Evolutionary conservation across 1,140 invertebrate genomes (phyloP), one percentile per base, ranked within the genome.

Genomic region (Tenebrio molitor): DNA sequence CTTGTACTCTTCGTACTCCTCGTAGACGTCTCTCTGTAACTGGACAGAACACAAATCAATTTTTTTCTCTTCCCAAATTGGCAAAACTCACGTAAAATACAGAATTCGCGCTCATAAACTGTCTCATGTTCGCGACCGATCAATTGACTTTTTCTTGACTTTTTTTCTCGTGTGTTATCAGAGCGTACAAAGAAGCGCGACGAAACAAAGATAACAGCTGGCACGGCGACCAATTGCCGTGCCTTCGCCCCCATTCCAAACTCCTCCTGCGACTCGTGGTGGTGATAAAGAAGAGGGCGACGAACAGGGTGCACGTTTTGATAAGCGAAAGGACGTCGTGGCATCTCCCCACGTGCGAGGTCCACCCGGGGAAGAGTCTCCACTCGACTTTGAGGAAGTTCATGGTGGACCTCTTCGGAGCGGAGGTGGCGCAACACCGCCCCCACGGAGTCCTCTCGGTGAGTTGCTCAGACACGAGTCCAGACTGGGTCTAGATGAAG

Each of bases 341-440:
- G 76, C 94, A 96, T 86, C 88, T 96, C 70, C 95, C 95, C 34
- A 89, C 91, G 8, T 95, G 93, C 79, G 94, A 97, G 85, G 91
- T 97, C 70, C 93, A 96, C 84, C 94, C 94, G 17, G 88, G 89
- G 44, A 91, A 92, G 78, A 96, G 92, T 85, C 80, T 97, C 16
- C 93, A 97, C 85, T 94, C 93, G 0, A 95, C 93, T 36, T 82
- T 97, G 25, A 91, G 93, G 76, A 93, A 91, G 82, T 97, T 95
- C 82, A 95, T 97, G 93, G 91, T 94, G 63, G 93, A 96, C 84
- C 89, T 96, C 77, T 97, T 97, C 86, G 94, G 94, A 14, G 89
- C 91, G 42, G 93, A 94, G 78, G 87, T 96, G 19, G 91, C 94
- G 1, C 89, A 90, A 44, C 95, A 97, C 80, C 88, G 93, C 76